A percentile compares a stretch with the other conserved stretches of the same genome.
Conservation (phyloP, 2,888 invertebrate genomes). For the Eucera pruinosa region DNA sequence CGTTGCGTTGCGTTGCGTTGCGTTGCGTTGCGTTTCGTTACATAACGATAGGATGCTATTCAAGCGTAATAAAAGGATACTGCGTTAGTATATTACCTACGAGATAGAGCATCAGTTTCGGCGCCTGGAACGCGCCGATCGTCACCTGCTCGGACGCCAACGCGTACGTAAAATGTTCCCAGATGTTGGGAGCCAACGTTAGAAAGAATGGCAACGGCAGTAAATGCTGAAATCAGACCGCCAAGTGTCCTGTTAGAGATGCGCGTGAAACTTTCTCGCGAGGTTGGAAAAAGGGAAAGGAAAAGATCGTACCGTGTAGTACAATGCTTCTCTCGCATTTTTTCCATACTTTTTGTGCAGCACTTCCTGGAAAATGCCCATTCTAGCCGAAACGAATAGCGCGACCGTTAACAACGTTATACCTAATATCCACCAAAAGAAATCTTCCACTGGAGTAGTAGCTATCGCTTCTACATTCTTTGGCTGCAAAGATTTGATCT, state of each 20-base stretch:
- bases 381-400: conserved; percentile 95
- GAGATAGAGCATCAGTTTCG: conserved; percentile 91
- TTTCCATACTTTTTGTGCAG: conserved; percentile 94
- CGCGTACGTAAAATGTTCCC: conserved; percentile 90
- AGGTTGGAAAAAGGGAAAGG: no score
- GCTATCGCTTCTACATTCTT: conserved; percentile 81
- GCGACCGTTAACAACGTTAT: conserved; percentile 94
- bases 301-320: conserved; percentile 88
- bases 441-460: conserved; percentile 84
- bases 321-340: conserved; percentile 94
- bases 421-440: conserved; percentile 89
- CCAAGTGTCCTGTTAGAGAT: no score
- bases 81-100: conserved; percentile 94
- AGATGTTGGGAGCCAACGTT: conserved; percentile 91
- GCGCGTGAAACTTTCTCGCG: no score
- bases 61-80: conserved; percentile 88
- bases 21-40: no score
- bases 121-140: conserved; percentile 88
- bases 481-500: conserved; percentile 86
- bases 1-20: no score
- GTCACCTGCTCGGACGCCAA: conserved; percentile 87
- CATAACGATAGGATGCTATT: no score
- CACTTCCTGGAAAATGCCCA: conserved; percentile 98
- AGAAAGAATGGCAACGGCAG: conserved; percentile 96
- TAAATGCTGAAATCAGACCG: conserved; percentile 90